These are phyloP conservation scores for Danio choprae DNA, from an alignment of 2,797 vertebrate genomes.

Conservation along the genomic window DNA sequence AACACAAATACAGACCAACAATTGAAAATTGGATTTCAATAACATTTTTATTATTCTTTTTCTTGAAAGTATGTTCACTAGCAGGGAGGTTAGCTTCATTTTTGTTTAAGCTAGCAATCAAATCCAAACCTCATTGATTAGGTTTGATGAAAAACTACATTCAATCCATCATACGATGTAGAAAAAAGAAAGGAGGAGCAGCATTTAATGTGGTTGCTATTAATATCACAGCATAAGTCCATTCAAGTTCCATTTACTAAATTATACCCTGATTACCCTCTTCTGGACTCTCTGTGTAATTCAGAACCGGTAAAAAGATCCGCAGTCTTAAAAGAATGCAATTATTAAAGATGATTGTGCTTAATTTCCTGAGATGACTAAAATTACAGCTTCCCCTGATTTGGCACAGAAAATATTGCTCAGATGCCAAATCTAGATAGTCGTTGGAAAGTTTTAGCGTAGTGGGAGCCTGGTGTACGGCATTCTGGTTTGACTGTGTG, in stretches of 20 bases:
- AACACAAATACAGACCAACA: background rate
- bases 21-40: background rate
- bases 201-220: constrained; percentile 7
- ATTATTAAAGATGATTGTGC: constrained; percentile 23
- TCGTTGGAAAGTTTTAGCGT: constrained; percentile 8
- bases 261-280: constrained; percentile 28
- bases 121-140: constrained; percentile 29
- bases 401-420: constrained; percentile 1
- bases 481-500: background rate
- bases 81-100: background rate
- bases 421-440: constrained; percentile 27
- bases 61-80: background rate
- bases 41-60: background rate
- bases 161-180: constrained; percentile 1
- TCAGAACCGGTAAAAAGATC: constrained; percentile 16
- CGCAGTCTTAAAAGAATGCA: background rate
- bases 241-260: constrained; percentile 28
- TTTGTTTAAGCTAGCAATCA: constrained; percentile 24
- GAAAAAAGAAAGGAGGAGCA: background rate
- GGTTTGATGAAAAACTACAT: constrained; percentile 28
- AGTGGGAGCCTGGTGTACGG: background rate
- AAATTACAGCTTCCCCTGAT: background rate
- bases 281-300: constrained; percentile 2
- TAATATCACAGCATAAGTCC: constrained; percentile 23
- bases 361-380: constrained; percentile 25